These are phyloP conservation scores for Hypotaenidia okinawae DNA, from an alignment of 2,797 vertebrate species.

Conservation along the genomic window DNA sequence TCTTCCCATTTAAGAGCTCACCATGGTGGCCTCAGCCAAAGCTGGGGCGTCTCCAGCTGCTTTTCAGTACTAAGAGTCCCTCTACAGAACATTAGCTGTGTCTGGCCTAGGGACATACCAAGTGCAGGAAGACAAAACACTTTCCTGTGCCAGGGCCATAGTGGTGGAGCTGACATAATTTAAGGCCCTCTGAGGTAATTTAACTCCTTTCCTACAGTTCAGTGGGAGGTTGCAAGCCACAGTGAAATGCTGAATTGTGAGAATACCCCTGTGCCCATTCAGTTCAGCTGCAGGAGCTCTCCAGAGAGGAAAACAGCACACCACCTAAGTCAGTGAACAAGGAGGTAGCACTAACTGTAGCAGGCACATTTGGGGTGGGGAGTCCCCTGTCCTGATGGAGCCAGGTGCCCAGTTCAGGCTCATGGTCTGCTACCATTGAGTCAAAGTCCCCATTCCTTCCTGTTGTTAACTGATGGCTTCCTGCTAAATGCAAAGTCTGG, in stretches of 20 bases:
- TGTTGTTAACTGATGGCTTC: neutral
- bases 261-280: neutral
- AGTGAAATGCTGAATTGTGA: neutral
- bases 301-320: neutral
- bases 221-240: neutral
- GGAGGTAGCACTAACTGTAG: neutral
- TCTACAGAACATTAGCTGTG: neutral
- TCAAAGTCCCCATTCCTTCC: neutral
- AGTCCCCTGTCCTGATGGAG: neutral
- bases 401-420: neutral
- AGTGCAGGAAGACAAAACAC: neutral
- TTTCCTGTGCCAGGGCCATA: neutral
- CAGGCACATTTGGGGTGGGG: neutral
- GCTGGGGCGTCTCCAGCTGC: neutral
- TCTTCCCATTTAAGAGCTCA: neutral
- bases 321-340: neutral
- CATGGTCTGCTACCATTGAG: neutral
- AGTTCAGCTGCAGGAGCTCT: neutral
- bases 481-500: neutral
- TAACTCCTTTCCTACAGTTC: neutral
- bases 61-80: neutral
- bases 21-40: neutral
- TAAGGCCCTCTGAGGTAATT: neutral
- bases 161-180: neutral
- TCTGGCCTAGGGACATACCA: neutral